Evolutionary conservation across 2,113 vertebrate genomes (phyloP), one percentile per base, ranked within the genome.

Genomic region (Merops nubicus): DNA sequence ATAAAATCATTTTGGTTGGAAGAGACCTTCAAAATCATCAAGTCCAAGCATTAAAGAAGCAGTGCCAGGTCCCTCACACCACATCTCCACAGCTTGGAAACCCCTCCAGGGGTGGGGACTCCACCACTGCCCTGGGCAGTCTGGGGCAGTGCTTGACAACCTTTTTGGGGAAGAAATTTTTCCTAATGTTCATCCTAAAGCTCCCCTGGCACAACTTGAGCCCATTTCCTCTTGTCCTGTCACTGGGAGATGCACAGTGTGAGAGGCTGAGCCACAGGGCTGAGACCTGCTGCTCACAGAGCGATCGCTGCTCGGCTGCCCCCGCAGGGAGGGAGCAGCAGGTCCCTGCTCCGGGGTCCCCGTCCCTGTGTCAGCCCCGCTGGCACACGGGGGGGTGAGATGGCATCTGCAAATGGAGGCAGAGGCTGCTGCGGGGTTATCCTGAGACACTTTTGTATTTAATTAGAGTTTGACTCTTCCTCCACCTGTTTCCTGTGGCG

Each of bases 401-500:
- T 1, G 3, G 62, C 67, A 51, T 70, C 78, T 3, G 3, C 47
- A 31, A 67, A 43, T 0, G 16, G 83, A 93, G 81, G 81, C 13
- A 15, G 77, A 53, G 36, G 54, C 63, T 38, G 47, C 84, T 6
- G 40, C 48, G n/a, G n/a, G n/a, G 45, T 31, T 50, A 59, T 51
- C 53, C 87, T 8, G 48, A 53, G 45, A 60, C 83, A 94, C 67
- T 83, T 93, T 86, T 77, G 25, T 59, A 85, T 89, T 63, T 91
- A 50, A 91, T 95, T 91, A 91, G 33, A 77, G 64, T 33, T 23
- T 70, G 88, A 50, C 86, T 80, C 59, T 95, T 80, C 82, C 86
- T 84, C 83, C 94, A 95, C 92, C 92, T 95, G 96, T 22, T 97
- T 96, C 94, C 94, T 94, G 79, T 3, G 42, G 91, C 2, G 6